These are phyloP conservation scores for Agonopterix alstromeriana DNA, from an alignment of 2,888 invertebrate species.

Conservation along the genomic window DNA sequence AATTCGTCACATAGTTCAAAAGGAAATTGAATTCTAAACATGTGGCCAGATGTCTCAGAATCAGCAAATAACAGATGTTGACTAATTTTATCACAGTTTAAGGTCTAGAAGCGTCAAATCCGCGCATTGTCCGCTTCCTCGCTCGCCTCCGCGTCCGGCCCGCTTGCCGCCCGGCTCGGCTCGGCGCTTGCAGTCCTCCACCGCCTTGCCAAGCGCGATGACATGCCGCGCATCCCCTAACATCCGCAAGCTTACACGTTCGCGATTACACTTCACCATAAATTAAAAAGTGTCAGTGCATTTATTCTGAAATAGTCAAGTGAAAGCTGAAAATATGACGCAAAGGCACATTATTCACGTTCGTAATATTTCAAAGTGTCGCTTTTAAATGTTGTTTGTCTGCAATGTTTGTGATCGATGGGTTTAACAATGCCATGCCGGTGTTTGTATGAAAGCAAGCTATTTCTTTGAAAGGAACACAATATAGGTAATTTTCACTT, in stretches of 20 bases:
- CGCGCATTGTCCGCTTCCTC: conserved; percentile 30
- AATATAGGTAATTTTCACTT: conserved; percentile 27
- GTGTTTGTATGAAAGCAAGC: conserved; percentile 16
- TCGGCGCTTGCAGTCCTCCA: conserved; percentile 40
- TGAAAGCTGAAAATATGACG: conserved; percentile 29
- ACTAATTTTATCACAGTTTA: too few relatives aligned
- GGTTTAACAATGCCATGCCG: conserved; percentile 42
- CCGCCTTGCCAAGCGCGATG: conserved; percentile 52
- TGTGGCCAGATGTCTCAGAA: too few relatives aligned
- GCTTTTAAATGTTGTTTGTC: conserved; percentile 57
- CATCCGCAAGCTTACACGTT: conserved; percentile 18
- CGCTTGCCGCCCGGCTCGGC: conserved; percentile 1
- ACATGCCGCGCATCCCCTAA: conserved; percentile 43
- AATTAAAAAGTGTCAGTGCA: neutral
- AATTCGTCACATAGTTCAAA: too few relatives aligned
- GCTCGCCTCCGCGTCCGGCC: conserved; percentile 7
- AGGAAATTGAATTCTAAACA: too few relatives aligned
- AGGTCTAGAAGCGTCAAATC: conserved; percentile 11
- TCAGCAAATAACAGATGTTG: too few relatives aligned
- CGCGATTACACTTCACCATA: neutral
- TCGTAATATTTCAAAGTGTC: conserved; percentile 45
- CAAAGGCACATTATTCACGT: conserved; percentile 50
- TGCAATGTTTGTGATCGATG: conserved; percentile 24
- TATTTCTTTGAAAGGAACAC: conserved; percentile 18
- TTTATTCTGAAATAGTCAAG: conserved; percentile 1